Evolutionary conservation across 2,888 invertebrate genomes (phyloP), one percentile per base, ranked within the genome.

Genomic region (Bedellia somnulentella): DNA sequence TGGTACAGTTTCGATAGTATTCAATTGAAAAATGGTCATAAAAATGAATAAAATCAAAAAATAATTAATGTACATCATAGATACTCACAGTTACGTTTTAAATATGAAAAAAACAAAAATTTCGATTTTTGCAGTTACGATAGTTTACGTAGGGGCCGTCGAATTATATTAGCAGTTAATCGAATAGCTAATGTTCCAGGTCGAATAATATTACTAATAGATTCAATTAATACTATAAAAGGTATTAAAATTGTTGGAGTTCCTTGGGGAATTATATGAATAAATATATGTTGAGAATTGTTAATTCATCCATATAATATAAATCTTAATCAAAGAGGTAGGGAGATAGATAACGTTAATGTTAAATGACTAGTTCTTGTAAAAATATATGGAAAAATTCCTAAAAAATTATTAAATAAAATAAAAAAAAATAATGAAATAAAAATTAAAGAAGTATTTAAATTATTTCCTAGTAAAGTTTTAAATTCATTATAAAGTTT

Each of bases 141-240:
- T n/a, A n/a, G n/a, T n/a, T n/a, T n/a, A n/a, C n/a, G n/a, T n/a
- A n/a, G n/a, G n/a, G n/a, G n/a, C n/a, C n/a, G n/a, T n/a, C n/a
- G n/a, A n/a, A n/a, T 85, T 81, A 87, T 86, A 73, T 87, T 87
- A n/a, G 86, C 86, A 4, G 82, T 79, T 70, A 87, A 49, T 39
- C 86, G 86, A 34, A 87, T 79, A 1, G 83, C 80, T 68, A 87
- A 58, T 3, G 86, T 86, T 54, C 79, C 66, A 0, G 85, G 84
- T 8, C 84, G 85, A 58, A 86, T 86, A 40, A 85, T 43, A 67
- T 85, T 86, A 45, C 85, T 87, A 62, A 85, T 81, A 21, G 82
- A 79, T 82, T 87, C 86, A 79, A 86, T 86, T 59, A 83, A 54
- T 5, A 87, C 85, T 77, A 87, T 84, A 70, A 87, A 86, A 15